Evolutionary conservation across 2,113 vertebrate species (phyloP).

Genomic region (Dicerorhinus sumatrensis): DNA sequence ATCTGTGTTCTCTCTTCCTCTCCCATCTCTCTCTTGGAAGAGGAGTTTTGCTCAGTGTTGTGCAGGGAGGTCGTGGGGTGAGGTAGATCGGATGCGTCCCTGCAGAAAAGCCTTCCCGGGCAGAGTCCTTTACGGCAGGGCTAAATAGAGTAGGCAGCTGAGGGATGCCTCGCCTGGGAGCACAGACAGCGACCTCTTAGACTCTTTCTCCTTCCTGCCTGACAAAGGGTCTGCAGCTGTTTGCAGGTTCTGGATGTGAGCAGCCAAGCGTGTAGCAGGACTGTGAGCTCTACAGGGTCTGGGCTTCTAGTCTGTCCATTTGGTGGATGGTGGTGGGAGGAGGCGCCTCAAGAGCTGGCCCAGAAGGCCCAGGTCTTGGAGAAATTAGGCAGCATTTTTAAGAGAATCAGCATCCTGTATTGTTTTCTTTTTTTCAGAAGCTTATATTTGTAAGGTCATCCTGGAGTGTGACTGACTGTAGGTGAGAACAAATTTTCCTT

Average conservation of each 20-base stretch:
- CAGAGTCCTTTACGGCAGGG: neutral
- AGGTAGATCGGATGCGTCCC: neutral
- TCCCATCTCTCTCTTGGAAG: neutral
- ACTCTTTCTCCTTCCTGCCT: neutral
- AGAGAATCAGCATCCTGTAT: neutral
- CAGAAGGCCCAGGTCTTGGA: neutral
- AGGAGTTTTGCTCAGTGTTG: neutral
- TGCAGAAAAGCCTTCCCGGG: neutral
- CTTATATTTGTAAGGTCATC: neutral
- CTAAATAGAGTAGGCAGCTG: neutral
- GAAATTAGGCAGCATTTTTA: neutral
- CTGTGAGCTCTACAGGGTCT: neutral
- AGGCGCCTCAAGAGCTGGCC: neutral
- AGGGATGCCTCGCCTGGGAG: neutral
- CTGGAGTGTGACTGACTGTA: neutral
- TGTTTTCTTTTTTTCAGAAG: neutral
- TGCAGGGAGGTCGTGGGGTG: neutral
- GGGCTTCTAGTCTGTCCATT: neutral
- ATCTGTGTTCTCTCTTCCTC: neutral
- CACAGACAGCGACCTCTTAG: neutral
- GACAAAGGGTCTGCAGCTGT: neutral
- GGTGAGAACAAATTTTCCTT: neutral
- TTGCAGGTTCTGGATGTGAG: neutral
- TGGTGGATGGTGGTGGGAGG: neutral
- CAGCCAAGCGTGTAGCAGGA: neutral